Evolutionary conservation across 2,888 invertebrate species (phyloP).

Genomic region (Meganola albula): DNA sequence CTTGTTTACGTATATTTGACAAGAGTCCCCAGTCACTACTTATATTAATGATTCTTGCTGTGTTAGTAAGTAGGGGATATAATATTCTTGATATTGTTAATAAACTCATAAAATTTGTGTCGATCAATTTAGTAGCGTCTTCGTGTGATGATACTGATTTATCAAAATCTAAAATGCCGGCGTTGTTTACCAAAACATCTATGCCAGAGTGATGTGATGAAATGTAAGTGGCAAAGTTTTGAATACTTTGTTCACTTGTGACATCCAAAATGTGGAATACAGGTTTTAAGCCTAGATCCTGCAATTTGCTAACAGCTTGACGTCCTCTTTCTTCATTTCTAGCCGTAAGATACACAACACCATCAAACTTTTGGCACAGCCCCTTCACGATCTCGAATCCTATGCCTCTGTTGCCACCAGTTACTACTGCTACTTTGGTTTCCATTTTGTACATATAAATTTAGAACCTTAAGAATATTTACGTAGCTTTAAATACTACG

Average conservation of each 20-base stretch:
- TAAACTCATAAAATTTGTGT: constrained; percentile 84
- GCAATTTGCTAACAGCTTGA: constrained; percentile 79
- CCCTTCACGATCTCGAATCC: constrained; percentile 72
- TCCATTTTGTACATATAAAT: constrained; percentile 66
- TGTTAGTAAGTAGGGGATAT: constrained; percentile 82
- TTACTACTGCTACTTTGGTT: constrained; percentile 74
- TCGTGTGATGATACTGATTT: constrained; percentile 79
- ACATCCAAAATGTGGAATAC: constrained; percentile 84
- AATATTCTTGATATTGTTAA: constrained; percentile 81
- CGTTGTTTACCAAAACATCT: constrained; percentile 87
- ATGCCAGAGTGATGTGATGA: constrained; percentile 80
- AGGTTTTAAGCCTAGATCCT: constrained; percentile 76
- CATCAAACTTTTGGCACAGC: constrained; percentile 82
- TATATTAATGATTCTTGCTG: constrained; percentile 87
- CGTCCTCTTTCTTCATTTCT: constrained; percentile 80
- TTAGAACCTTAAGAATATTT: constrained; percentile 41
- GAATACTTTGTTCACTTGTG: constrained; percentile 79
- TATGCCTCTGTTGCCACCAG: constrained; percentile 67
- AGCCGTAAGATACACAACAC: constrained; percentile 85
- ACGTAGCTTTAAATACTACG: constrained; percentile 49
- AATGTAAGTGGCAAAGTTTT: constrained; percentile 77
- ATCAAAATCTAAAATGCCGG: constrained; percentile 83
- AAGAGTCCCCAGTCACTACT: constrained; percentile 79
- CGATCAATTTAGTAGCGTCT: constrained; percentile 84
- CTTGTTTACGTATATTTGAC: constrained; percentile 65